Base-by-base conservation (phyloP, 1,140 invertebrate species). In the Phenacoccus solenopsis region DNA sequence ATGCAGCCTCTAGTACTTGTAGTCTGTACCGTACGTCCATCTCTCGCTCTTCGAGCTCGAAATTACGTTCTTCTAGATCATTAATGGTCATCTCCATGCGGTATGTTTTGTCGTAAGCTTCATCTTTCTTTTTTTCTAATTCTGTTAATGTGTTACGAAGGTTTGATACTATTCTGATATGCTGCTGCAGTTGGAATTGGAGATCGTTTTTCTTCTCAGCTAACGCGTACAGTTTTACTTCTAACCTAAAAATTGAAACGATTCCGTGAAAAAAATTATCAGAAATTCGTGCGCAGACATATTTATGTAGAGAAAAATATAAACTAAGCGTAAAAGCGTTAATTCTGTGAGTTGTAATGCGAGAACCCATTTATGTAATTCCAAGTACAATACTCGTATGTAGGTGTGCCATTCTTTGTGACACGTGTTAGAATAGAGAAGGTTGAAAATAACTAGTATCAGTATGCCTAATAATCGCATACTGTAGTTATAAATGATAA, bases 1-100 rank as follows among this genome's bases (percentile, higher is more conserved):
- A 80, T 0, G 84, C 83, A 67, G 81, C 82, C 72, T 88, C 82
- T 49, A 89, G 76, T 69, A 84, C 81, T 69, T 86, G 81, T 24
- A 88, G 71, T 38, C 86, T 81, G 21, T 82, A 78, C 38, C 81
- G 80, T 21, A 87, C 75, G 72, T 86, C 84, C 28, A 80, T 82
- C 75, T 87, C 83, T 22, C 80, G 78, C 69, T 81, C 77, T 73
- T 83, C 82, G 49, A 88, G 74, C 71, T 83, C 79, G 24, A 80
- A 80, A 71, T 85, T 83, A 28, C 80, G 80, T 49, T 82, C 80
- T 74, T 89, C 86, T 4, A 83, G 84, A 61, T 81, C 68, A 20
- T 75, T 71, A 0, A 76, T 69, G 7, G 73, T 13, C 1, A 71
- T 71, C 69, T 77, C 76, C 71, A 76, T 73, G 35, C 69, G 61